These are phyloP conservation scores for Cremastinae sp. DNA, from an alignment of 2,888 invertebrate species.

Conservation along the genomic window DNA sequence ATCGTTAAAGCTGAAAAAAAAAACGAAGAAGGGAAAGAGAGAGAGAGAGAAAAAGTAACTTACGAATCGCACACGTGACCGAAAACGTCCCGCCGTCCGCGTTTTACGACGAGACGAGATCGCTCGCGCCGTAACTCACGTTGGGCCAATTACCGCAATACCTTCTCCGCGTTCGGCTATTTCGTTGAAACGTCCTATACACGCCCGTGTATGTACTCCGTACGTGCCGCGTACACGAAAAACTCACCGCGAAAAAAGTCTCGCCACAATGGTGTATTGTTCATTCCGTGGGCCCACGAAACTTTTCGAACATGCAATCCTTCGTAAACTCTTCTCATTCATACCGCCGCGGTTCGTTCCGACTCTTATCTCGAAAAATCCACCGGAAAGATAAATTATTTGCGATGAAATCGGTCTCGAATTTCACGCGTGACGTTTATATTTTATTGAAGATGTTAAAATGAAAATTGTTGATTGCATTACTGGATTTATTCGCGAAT, in stretches of 20 bases:
- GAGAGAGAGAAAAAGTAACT: conserved; percentile 16
- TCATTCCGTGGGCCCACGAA: conserved; percentile 17
- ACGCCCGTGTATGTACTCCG: conserved; percentile 8
- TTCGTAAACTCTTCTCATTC: background rate
- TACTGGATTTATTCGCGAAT: too few relatives aligned
- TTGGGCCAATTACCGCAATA: conserved; percentile 74
- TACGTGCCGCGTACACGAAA: background rate
- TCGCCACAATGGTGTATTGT: conserved; percentile 44
- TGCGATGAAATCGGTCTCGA: too few relatives aligned
- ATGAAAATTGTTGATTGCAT: too few relatives aligned
- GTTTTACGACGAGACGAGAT: conserved; percentile 69
- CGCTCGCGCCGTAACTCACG: conserved; percentile 72
- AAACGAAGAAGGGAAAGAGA: background rate
- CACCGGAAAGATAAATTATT: too few relatives aligned
- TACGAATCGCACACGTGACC: conserved; percentile 31
- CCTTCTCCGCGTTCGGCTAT: conserved; percentile 69
- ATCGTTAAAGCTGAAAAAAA: conserved; percentile 58
- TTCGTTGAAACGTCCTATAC: conserved; percentile 53
- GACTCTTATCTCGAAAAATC: background rate
- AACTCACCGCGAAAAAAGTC: conserved; percentile 18
- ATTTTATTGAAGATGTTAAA: too few relatives aligned
- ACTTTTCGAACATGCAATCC: conserved; percentile 27
- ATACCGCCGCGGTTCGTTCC: background rate
- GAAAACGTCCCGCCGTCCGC: conserved; percentile 28
- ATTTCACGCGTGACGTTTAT: too few relatives aligned